Evolutionary conservation across 2,113 vertebrate species (phyloP).

Genomic region (Mesembrinibis cayennensis): DNA sequence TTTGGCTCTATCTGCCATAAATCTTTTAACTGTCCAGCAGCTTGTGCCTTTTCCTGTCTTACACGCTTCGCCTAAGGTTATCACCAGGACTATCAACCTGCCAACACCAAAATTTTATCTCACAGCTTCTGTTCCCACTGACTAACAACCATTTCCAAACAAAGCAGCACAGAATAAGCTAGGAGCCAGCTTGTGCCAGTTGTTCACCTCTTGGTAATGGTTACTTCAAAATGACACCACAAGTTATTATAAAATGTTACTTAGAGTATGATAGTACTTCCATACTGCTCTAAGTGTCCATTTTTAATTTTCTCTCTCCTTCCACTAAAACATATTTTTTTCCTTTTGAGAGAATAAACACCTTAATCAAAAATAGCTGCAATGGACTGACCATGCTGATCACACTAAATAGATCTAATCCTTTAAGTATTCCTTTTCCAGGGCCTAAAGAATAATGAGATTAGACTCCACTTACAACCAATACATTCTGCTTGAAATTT

Average conservation of each 20-base stretch:
- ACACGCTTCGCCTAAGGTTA: not conserved
- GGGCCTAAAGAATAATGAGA: not conserved
- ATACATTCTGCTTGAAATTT: not conserved
- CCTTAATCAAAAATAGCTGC: not conserved
- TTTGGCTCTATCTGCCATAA: not conserved
- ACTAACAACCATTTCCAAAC: not conserved
- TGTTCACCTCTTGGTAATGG: not conserved
- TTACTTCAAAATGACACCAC: not conserved
- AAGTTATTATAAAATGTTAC: not conserved
- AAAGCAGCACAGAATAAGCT: not conserved
- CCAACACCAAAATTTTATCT: not conserved
- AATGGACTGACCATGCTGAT: not conserved
- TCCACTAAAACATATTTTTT: not conserved
- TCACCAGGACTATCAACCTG: not conserved
- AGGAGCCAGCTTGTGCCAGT: not conserved
- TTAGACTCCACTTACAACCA: not conserved
- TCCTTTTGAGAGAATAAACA: not conserved
- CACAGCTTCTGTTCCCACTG: not conserved
- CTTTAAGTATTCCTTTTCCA: not conserved
- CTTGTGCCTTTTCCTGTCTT: not conserved
- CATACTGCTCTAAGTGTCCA: not conserved
- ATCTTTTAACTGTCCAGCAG: not conserved
- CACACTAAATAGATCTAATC: not conserved
- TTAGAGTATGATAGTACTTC: not conserved
- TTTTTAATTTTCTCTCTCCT: not conserved